Evolutionary conservation across 2,113 vertebrate genomes (phyloP).

Genomic region (Hydrochoerus hydrochaeris): DNA sequence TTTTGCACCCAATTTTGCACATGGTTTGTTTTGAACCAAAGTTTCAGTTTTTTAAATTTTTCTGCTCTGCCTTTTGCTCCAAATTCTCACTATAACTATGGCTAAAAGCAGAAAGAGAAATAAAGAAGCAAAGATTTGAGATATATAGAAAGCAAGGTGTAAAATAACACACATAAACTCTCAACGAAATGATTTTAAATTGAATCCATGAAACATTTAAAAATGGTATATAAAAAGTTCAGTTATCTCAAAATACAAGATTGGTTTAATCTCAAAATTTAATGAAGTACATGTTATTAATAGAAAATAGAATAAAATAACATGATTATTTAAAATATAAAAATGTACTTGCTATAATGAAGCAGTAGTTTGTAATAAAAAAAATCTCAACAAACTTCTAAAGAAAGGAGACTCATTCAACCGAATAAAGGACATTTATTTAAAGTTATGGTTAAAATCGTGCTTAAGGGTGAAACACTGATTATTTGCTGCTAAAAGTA

Average conservation of each 20-base stretch:
- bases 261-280: not conserved
- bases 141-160: not conserved
- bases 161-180: not conserved
- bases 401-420: not conserved
- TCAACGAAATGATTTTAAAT: not conserved
- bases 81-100: not conserved
- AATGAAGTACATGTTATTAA: not conserved
- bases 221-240: not conserved
- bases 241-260: not conserved
- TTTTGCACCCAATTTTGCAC: not conserved
- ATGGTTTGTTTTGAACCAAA: not conserved
- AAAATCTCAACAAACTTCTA: not conserved
- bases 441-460: not conserved
- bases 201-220: not conserved
- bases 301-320: not conserved
- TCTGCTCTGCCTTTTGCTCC: not conserved
- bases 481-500: not conserved
- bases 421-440: not conserved
- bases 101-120: not conserved
- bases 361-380: not conserved
- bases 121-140: not conserved
- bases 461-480: not conserved
- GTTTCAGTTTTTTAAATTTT: not conserved
- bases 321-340: not conserved
- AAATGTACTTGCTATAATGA: not conserved